Evolutionary conservation across 2,888 invertebrate species (phyloP), one percentile per base, ranked within the genome.

Genomic region (Acrocyrtus sp.): DNA sequence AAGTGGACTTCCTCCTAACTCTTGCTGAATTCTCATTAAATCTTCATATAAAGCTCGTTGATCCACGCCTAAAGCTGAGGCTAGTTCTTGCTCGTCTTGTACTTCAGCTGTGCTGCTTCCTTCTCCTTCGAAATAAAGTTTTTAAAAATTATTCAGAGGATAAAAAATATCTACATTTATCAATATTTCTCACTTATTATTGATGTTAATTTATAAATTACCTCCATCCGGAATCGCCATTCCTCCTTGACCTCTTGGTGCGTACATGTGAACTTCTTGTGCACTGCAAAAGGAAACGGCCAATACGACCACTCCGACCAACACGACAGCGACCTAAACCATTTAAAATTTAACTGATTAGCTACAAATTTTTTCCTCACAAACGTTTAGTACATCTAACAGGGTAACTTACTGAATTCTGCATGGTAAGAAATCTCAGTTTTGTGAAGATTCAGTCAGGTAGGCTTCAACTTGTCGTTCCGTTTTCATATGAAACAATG

Each of bases 41-140:
- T 65, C 65, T 43, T 66, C 66, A 19, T 66, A 66, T 24, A 66
- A 48, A 21, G 66, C 66, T 48, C 51, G 56, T 15, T 57, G 47
- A 48, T 66, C 57, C 4, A 66, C 57, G 2, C 66, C 66, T 19
- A 66, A 34, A 2, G 66, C 66, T 34, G 47, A 48, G 4, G 66
- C 66, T 21, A 66, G 48, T 21, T 66, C 66, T 3, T 34, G 22
- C 26, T 66, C 66, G 27, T 66, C 66, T 48, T 56, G 65, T 17
- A 65, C 2, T 27, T 56, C 65, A 45, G n/a, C n/a, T n/a, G n/a
- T n/a, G n/a, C n/a, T n/a, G n/a, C n/a, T n/a, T n/a, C n/a, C n/a
- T n/a, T n/a, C n/a, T n/a, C n/a, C n/a, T n/a, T 63, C 63, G 34
- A 21, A 24, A 21, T 50, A 24, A 50, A 12, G 8, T 8, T 21